These are phyloP conservation scores for Phylloscopus trochilus DNA, from an alignment of 2,113 vertebrate species.

Conservation along the genomic window DNA sequence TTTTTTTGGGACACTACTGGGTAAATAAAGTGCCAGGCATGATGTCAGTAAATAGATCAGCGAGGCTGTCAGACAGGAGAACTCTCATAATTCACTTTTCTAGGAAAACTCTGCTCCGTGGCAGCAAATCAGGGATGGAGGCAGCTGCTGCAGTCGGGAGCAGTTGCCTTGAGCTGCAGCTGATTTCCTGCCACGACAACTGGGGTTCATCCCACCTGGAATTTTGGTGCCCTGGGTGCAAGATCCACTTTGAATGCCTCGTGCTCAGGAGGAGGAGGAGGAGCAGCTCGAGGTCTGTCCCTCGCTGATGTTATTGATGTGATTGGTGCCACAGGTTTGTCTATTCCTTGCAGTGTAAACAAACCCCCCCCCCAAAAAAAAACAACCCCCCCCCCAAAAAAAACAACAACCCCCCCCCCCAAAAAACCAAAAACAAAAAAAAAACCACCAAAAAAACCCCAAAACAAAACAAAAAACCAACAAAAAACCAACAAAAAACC, in stretches of 20 bases:
- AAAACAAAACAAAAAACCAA: too few relatives aligned
- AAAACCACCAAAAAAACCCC: too few relatives aligned
- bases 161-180: background rate
- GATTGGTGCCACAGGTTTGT: background rate
- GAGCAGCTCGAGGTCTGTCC: background rate
- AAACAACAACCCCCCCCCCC: too few relatives aligned
- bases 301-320: background rate
- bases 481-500: too few relatives aligned
- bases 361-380: too few relatives aligned
- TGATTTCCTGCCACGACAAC: background rate
- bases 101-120: background rate
- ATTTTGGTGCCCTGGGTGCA: accelerated
- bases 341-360: accelerated
- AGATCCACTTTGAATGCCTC: background rate
- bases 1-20: background rate
- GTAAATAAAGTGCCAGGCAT: background rate
- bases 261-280: background rate
- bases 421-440: too few relatives aligned
- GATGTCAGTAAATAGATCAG: background rate
- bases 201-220: background rate
- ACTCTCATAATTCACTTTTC: background rate
- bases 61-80: background rate
- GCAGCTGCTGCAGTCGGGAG: background rate
- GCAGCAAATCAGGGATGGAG: background rate
- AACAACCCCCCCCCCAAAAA: too few relatives aligned